Evolutionary conservation across 2,888 invertebrate genomes (phyloP).

Genomic region (Epinotia bilunana): DNA sequence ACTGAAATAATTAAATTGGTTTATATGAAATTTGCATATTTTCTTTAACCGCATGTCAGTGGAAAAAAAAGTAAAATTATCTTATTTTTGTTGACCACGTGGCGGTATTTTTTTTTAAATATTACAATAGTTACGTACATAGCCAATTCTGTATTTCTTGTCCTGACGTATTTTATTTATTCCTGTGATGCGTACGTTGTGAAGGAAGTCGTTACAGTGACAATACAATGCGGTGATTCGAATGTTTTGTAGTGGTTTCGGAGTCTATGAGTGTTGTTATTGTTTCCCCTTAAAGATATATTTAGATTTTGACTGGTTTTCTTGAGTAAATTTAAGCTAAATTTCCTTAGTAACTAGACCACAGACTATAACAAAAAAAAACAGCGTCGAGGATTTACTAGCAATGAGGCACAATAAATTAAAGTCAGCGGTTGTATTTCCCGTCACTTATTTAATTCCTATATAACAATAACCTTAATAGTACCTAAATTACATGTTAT

Average conservation of each 20-base stretch:
- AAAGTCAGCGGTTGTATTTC: no score
- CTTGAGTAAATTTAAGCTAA: neutral
- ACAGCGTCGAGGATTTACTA: no score
- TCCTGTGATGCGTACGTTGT: constrained; percentile 54
- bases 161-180: neutral
- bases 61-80: no score
- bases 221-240: constrained; percentile 75
- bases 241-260: constrained; percentile 71
- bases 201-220: constrained; percentile 64
- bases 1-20: neutral
- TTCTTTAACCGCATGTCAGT: no score
- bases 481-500: no score
- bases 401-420: no score
- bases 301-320: constrained; percentile 34
- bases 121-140: no score
- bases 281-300: constrained; percentile 47
- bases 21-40: neutral
- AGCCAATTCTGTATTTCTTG: no score
- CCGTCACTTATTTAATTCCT: no score
- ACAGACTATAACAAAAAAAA: neutral
- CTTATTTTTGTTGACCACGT: no score
- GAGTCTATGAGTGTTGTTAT: constrained; percentile 73
- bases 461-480: no score
- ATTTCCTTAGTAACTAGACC: neutral
- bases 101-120: no score